Conservation (phyloP, 2,888 invertebrate genomes). For the Meiosimyza platycephala region DNA sequence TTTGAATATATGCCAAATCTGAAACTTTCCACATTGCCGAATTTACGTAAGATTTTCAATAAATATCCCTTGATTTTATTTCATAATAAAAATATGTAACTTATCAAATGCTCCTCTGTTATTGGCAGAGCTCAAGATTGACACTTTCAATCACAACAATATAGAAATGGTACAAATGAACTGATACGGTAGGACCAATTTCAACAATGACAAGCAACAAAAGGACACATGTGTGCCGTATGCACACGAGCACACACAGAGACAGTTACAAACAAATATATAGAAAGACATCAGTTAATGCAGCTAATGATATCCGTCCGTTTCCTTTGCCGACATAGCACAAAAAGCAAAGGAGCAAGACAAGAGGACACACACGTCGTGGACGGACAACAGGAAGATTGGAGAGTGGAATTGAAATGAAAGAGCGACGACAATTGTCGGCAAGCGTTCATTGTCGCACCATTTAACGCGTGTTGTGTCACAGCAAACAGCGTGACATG, state of each 20-base stretch:
- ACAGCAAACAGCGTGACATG: conserved; percentile 46
- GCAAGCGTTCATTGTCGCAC: conserved; percentile 43
- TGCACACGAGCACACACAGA: conserved; percentile 4
- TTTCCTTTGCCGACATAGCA: conserved; percentile 39
- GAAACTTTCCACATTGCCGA: not conserved
- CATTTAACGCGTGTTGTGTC: conserved; percentile 47
- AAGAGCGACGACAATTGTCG: not conserved
- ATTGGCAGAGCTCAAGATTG: conserved; percentile 31
- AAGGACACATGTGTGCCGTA: conserved; percentile 33
- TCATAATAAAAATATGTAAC: not conserved
- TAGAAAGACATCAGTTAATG: conserved; percentile 43
- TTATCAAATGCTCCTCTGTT: not conserved
- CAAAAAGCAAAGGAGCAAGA: conserved; percentile 41
- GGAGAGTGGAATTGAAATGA: not conserved
- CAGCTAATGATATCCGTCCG: conserved; percentile 49
- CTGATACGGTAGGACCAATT: not conserved
- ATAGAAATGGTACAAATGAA: conserved; percentile 42
- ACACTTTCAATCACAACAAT: conserved; percentile 49
- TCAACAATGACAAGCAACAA: conserved; percentile 22
- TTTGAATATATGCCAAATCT: too few species aligned
- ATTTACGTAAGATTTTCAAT: not conserved
- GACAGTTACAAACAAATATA: conserved; percentile 12
- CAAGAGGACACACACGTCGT: conserved; percentile 48
- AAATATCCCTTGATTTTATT: not conserved
- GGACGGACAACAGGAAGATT: conserved; percentile 39